A percentile compares a stretch with the other conserved stretches of the same genome.
Conservation (phyloP, 1,140 invertebrate species). For the Lysiphlebus fabarum region DNA sequence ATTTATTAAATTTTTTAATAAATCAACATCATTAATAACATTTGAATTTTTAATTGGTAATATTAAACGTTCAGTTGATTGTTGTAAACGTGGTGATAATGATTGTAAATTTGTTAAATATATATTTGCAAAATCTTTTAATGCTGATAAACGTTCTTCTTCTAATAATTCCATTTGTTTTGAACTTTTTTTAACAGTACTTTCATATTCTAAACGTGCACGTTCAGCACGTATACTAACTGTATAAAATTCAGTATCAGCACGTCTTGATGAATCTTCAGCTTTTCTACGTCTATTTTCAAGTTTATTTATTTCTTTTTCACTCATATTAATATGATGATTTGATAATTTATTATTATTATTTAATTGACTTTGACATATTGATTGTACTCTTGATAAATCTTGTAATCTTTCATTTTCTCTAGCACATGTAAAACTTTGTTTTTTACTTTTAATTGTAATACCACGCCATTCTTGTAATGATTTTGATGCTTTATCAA, state of each 20-base stretch:
- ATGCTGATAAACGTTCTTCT: constrained; percentile 79
- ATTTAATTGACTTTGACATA: constrained; percentile 48
- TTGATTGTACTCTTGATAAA: constrained; percentile 45
- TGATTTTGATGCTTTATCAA: constrained; percentile 80
- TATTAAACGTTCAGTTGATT: constrained; percentile 69
- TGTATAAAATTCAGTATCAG: constrained; percentile 91
- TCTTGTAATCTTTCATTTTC: constrained; percentile 89
- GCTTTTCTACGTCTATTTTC: constrained; percentile 85
- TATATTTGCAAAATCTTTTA: constrained; percentile 74
- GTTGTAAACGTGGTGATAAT: constrained; percentile 67
- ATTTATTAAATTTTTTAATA: constrained; percentile 62
- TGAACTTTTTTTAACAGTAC: constrained; percentile 76
- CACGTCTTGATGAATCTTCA: constrained; percentile 84
- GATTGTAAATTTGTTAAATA: constrained; percentile 77
- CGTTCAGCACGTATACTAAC: constrained; percentile 84
- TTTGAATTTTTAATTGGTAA: constrained; percentile 69
- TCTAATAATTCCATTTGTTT: constrained; percentile 78
- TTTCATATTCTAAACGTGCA: constrained; percentile 88
- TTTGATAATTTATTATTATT: constrained; percentile 48
- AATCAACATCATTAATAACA: constrained; percentile 70
- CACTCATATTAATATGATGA: constrained; percentile 50
- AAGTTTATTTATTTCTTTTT: constrained; percentile 72
- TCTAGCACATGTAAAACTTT: constrained; percentile 75
- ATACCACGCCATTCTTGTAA: constrained; percentile 80
- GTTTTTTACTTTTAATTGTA: constrained; percentile 82